Base-by-base conservation (phyloP, 2,113 vertebrate species). In the Corythornis madagascariensis region DNA sequence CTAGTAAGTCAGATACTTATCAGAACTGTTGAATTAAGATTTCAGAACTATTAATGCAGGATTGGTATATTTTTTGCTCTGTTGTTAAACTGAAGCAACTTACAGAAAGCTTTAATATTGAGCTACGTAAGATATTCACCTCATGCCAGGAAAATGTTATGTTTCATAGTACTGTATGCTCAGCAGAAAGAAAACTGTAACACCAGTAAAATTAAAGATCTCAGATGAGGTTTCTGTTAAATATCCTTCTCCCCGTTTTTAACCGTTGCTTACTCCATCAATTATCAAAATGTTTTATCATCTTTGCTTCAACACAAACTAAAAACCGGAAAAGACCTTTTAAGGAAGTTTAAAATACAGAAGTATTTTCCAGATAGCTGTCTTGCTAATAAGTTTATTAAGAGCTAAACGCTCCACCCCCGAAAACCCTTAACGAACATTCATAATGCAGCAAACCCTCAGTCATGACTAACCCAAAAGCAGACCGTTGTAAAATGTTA, bases 401-500 rank as follows among this genome's bases (percentile, higher is more conserved):
- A 25, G 45, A 83, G 43, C 67, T 33, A 71, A 75, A 61, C 45
- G 40, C 61, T 63, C 76, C 91, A 43, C 86, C 89, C 73, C 86
- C 81, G 6, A 86, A 43, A 74, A 11, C 79, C 88, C 53, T 63
- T 33, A 31, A 63, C 25, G 67, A 87, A 65, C 60, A 66, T 16
- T 69, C 67, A 40, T 56, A 73, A 3, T 9, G 79, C 79, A 52
- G 90, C 93, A 92, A 86, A 55, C 33, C 82, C 86, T 75, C 89
- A 84, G 70, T 65, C 86, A 75, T 93, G 92, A 94, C 96, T 87
- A 95, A 91, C 95, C 60, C 88, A 38, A 20, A 50, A 48, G 67
- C 94, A 88, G 79, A 83, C 47, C 91, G 87, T 45, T 29, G 91
- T 84, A 89, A 95, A 91, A 96, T 87, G 91, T 88, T 95, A 94